These are phyloP conservation scores for Tridacna gigas DNA, from an alignment of 2,888 invertebrate genomes.

Conservation along the genomic window DNA sequence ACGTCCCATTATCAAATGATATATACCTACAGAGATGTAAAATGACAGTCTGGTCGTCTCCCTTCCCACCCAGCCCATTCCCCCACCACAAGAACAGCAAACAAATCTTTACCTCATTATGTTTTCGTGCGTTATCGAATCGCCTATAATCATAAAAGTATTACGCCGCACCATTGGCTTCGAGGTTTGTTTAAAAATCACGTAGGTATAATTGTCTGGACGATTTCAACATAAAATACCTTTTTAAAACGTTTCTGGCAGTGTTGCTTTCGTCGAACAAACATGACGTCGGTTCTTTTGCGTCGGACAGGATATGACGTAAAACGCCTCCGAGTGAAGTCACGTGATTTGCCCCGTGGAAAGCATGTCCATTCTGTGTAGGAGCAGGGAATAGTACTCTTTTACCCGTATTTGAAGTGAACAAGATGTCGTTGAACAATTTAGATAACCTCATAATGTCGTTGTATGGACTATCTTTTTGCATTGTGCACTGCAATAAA, in stretches of 20 bases:
- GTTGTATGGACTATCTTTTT: background rate
- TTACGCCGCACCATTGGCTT: background rate
- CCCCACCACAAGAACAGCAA: no score
- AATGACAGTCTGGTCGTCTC: no score
- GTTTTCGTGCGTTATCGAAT: background rate
- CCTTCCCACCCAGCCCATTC: no score
- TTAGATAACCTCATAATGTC: background rate
- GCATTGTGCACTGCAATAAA: no score
- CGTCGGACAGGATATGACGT: conserved; percentile 16
- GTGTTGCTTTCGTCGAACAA: conserved; percentile 10
- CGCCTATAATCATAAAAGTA: background rate
- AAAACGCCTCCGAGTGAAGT: background rate
- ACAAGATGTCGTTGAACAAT: conserved; percentile 9
- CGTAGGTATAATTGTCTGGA: background rate
- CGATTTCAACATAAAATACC: background rate
- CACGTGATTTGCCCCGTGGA: background rate
- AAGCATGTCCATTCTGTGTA: background rate
- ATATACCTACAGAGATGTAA: no score
- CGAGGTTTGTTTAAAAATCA: background rate
- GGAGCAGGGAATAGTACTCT: background rate
- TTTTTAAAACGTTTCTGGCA: background rate
- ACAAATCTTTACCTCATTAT: background rate
- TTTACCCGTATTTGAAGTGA: background rate
- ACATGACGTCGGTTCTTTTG: background rate
- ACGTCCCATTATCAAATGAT: no score